Evolutionary conservation across 1,140 invertebrate genomes (phyloP).

Genomic region (Drosophila grimshawi): DNA sequence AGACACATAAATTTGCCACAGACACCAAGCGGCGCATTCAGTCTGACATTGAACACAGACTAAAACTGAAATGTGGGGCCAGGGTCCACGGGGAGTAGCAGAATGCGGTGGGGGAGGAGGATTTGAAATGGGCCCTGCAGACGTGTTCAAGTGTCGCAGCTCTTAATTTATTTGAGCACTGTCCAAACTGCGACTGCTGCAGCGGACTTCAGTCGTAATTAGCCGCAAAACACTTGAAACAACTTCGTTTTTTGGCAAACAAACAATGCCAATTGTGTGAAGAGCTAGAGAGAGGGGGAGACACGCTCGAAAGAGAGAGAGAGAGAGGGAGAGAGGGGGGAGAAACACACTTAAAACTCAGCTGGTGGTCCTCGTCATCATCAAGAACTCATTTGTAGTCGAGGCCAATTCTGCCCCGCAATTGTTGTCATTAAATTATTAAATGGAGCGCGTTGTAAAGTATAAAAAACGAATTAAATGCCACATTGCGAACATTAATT

Average conservation of each 20-base stretch:
- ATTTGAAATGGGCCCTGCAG: slow-evolving; percentile 18
- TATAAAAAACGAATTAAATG: slow-evolving; percentile 13
- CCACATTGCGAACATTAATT: neutral
- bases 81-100: neutral
- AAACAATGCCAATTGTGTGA: slow-evolving; percentile 13
- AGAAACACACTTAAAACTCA: neutral
- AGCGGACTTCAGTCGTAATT: slow-evolving; percentile 21
- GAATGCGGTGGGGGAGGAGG: neutral
- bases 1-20: slow-evolving; percentile 77
- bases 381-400: slow-evolving; percentile 77
- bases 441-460: slow-evolving; percentile 63
- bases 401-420: slow-evolving; percentile 5
- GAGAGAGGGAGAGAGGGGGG: no score
- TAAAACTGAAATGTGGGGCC: slow-evolving; percentile 32
- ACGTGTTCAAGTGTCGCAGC: slow-evolving; percentile 43
- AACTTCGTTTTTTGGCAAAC: slow-evolving; percentile 25
- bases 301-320: no score
- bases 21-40: slow-evolving; percentile 63
- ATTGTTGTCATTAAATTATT: slow-evolving; percentile 70
- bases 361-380: slow-evolving; percentile 55
- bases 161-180: slow-evolving; percentile 29
- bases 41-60: slow-evolving; percentile 75
- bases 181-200: neutral
- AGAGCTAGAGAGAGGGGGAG: no score
- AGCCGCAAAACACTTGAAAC: slow-evolving; percentile 34